Percentiles rank a stretch among this genome's conserved stretches.
Evolutionary conservation across 2,113 vertebrate genomes (phyloP).

Genomic region (Ceyx melanurus): DNA sequence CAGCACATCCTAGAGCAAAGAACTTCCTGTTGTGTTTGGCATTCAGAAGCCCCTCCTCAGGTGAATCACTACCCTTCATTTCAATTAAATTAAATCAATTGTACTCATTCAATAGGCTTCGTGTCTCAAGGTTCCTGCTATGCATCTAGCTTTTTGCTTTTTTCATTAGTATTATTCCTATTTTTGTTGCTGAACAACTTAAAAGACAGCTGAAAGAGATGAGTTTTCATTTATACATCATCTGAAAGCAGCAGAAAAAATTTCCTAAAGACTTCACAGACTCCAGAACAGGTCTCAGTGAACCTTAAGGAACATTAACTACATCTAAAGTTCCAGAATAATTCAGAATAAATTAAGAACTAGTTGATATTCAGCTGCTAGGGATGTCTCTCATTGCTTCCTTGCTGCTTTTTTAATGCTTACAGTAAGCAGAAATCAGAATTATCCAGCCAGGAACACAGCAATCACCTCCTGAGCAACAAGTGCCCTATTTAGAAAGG

Average conservation of each 20-base stretch:
- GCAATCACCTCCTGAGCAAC: not conserved
- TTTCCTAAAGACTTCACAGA: not conserved
- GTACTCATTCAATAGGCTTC: not conserved
- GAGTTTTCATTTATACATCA: not conserved
- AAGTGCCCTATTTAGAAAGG: not conserved
- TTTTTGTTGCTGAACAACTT: not conserved
- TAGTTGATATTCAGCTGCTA: not conserved
- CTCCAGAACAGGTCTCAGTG: not conserved
- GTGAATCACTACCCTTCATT: not conserved
- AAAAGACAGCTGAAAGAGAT: not conserved
- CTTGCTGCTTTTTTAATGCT: not conserved
- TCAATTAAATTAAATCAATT: not conserved
- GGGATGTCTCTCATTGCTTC: not conserved
- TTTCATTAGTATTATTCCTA: not conserved
- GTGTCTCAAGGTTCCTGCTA: not conserved
- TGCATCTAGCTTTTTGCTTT: accelerated
- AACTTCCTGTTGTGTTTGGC: not conserved
- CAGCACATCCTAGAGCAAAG: not conserved
- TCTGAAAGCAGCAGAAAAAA: not conserved
- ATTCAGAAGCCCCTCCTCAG: not conserved
- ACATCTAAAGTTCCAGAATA: not conserved
- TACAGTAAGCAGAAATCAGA: not conserved
- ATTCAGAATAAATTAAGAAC: not conserved
- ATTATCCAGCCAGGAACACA: not conserved
- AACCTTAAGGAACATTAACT: not conserved